Evolutionary conservation across 2,113 vertebrate genomes (phyloP), one percentile per base, ranked within the genome.

Genomic region (Xenopus laevis): DNA sequence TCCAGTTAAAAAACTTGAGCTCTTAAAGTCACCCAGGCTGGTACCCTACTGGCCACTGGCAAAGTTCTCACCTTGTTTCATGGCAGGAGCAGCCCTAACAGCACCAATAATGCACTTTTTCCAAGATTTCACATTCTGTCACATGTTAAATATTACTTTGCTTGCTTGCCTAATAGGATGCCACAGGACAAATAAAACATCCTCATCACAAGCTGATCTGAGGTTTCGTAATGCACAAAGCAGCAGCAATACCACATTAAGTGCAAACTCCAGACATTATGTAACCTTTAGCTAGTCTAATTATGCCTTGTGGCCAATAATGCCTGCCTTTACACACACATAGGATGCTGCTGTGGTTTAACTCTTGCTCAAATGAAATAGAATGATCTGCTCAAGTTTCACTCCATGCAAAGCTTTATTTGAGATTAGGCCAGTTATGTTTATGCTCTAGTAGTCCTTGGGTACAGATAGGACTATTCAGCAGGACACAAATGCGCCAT

Each of bases 251-350:
- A 7, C 33, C 33, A 40, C 33, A 40, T 40, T 40, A 40, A 40
- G 33, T 40, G 33, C 33, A 40, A 40, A 40, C 33, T 40, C 33
- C 33, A 65, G 63, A 65, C 63, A 65, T 65, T 65, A 65, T 65
- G 63, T 40, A 65, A 65, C 40, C 40, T 20, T 40, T 65, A 12
- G 63, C 40, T 20, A 45, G 33, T n/a, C 17, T 65, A 65, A 65
- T 65, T 65, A 65, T 46, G 9, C 17, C 63, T 45, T 65, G 63
- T 65, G 30, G 13, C 45, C n/a, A 65, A 65, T 40, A 20, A 65
- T 65, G 44, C n/a, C 61, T 46, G 63, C 63, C 7, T 65, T 46
- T 65, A 45, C 63, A 65, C 44, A 20, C 63, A 65, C 18, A 18
- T 2, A 40, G 33, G 33, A 65, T 46, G 10, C n/a, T 46, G 40